These are phyloP conservation scores for Onychorhynchus coronatus DNA, from an alignment of 2,113 vertebrate species.

Conservation along the genomic window DNA sequence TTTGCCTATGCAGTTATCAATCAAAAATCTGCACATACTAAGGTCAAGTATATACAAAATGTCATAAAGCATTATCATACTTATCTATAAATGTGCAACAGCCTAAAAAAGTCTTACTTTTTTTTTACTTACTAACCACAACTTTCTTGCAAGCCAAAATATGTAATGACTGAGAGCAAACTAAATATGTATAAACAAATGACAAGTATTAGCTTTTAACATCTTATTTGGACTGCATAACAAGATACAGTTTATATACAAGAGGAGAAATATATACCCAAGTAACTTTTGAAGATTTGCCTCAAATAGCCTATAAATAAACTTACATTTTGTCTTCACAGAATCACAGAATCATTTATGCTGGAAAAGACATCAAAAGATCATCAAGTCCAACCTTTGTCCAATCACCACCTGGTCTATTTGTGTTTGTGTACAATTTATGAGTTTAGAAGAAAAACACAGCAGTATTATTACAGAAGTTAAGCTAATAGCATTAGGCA, in stretches of 20 bases:
- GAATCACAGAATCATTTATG: background rate
- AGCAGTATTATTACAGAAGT: background rate
- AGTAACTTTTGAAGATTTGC: background rate
- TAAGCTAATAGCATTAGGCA: background rate
- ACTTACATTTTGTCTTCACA: background rate
- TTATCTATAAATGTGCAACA: background rate
- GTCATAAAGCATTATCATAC: background rate
- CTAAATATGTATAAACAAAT: background rate
- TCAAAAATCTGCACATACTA: background rate
- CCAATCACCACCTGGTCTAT: background rate
- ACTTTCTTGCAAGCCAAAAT: background rate
- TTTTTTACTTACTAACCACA: background rate
- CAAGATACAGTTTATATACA: background rate
- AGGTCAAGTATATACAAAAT: background rate
- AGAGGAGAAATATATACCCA: background rate
- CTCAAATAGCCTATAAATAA: background rate
- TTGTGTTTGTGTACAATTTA: background rate
- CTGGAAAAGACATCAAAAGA: background rate
- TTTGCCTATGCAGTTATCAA: background rate
- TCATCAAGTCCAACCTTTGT: background rate
- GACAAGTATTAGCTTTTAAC: background rate
- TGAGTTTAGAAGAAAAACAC: background rate
- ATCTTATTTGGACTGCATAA: background rate
- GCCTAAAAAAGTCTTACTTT: background rate
- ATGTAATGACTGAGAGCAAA: background rate